These are phyloP conservation scores for Brachypalpus laphriformis DNA, from an alignment of 2,888 invertebrate genomes.

Conservation along the genomic window DNA sequence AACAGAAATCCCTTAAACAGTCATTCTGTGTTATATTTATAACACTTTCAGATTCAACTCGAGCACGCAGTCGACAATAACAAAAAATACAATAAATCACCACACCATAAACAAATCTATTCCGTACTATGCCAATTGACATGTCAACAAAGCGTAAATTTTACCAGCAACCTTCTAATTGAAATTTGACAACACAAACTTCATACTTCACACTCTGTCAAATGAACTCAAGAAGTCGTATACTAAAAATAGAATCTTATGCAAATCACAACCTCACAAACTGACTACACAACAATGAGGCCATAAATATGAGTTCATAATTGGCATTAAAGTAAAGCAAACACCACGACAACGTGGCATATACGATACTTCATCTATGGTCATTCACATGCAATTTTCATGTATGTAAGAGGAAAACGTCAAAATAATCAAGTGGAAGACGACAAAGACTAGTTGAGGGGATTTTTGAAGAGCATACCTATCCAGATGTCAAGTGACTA, in stretches of 20 bases:
- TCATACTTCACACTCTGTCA: background rate
- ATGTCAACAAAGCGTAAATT: conserved; percentile 42
- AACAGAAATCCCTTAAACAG: background rate
- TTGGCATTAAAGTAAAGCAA: background rate
- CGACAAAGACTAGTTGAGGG: background rate
- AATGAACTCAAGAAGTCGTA: background rate
- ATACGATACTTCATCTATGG: background rate
- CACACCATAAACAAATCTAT: background rate
- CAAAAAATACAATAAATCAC: conserved; percentile 7
- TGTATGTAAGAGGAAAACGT: background rate
- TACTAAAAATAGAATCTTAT: conserved; percentile 47
- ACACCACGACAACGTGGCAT: background rate
- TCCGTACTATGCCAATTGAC: conserved; percentile 22
- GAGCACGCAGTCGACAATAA: background rate
- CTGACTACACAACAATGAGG: conserved; percentile 8
- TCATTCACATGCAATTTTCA: conserved; percentile 2
- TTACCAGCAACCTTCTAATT: conserved; percentile 33
- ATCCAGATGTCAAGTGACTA: background rate
- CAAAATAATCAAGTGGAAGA: background rate
- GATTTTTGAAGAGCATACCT: background rate
- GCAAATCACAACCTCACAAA: conserved; percentile 34
- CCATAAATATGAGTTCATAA: conserved; percentile 34
- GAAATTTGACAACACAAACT: conserved; percentile 2
- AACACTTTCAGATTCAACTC: background rate
- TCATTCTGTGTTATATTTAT: conserved; percentile 13